Base-by-base conservation (phyloP, 1,140 invertebrate genomes). In the Globodera ellingtonae region DNA sequence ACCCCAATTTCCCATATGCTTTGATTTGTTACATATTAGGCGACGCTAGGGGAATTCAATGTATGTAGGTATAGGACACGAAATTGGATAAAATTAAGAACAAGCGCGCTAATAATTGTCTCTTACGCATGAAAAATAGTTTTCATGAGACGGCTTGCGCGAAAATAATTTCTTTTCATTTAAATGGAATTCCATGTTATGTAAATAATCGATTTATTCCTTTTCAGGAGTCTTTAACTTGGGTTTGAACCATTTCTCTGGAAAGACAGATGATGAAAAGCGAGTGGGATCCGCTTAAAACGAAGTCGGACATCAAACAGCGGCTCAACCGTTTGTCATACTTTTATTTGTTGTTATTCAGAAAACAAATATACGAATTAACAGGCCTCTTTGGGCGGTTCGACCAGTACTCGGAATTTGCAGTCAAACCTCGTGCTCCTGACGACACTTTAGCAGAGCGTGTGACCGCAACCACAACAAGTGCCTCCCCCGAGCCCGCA, bases 251-350 rank as follows among this genome's bases (percentile, higher is more conserved):
- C 56, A 62, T 62, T 18, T 10, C 56, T 13, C 35, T 70, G 18
- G 35, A 35, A 70, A 70, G 8, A 35, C 67, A 70, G 62, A 77
- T 77, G 75, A 67, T 77, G 35, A 77, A 67, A 77, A 77, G n/a
- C 65, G 75, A 65, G 21, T 67, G 56, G 62, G 69, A 67, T 44
- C 21, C 67, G 10, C 35, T 70, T 10, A 35, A 70, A 70, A 67
- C 52, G 75, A 62, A 52, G 46, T 66, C 69, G 18, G 79, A 80
- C 70, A 72, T 80, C 0, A 80, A 80, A 50, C 72, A 69, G 74
- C 52, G 79, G 62, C 71, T 80, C 35, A 72, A 80, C 52, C 72
- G 79, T 80, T 59, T 62, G 79, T 71, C 50, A 48, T 65, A 47
- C 13, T 62, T 62, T 62, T 62, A 24, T 24, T 62, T 18, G 56